These are phyloP conservation scores for Drosophila ogumai DNA, from an alignment of 1,140 invertebrate species.

Conservation along the genomic window DNA sequence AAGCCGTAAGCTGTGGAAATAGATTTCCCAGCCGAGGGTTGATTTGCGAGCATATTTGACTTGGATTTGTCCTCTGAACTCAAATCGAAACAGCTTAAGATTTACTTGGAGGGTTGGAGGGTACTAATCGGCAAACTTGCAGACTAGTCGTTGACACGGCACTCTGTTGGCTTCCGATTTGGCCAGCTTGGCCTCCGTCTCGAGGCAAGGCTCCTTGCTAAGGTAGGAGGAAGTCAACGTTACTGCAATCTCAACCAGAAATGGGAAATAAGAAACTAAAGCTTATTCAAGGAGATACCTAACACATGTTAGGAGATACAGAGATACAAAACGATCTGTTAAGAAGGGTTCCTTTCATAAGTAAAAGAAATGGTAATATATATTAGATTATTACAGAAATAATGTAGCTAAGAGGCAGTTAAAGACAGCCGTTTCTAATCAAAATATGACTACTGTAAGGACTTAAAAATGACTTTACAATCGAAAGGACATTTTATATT, in stretches of 20 bases:
- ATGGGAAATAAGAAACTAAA: background rate
- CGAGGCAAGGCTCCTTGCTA: background rate
- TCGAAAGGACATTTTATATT: constrained; percentile 20
- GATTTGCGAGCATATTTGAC: constrained; percentile 70
- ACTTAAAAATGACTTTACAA: constrained; percentile 4
- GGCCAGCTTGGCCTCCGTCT: constrained; percentile 42
- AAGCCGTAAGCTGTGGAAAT: constrained; percentile 68
- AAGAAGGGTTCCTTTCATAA: background rate
- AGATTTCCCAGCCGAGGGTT: constrained; percentile 68
- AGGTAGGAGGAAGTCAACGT: background rate
- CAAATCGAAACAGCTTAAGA: constrained; percentile 78
- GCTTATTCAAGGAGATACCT: background rate
- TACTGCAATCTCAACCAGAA: constrained; percentile 20
- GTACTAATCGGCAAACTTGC: constrained; percentile 58
- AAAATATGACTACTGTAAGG: constrained; percentile 36
- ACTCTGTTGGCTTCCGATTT: constrained; percentile 77
- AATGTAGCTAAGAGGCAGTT: no score
- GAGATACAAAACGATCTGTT: background rate
- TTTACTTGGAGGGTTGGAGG: constrained; percentile 39
- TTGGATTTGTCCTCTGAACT: constrained; percentile 75
- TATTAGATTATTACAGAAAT: background rate
- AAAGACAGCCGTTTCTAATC: constrained; percentile 14
- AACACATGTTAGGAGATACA: background rate
- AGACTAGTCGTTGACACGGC: constrained; percentile 56
- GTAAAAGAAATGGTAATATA: background rate